Conservation (phyloP, 2,888 invertebrate genomes). For the Euplexia lucipara region DNA sequence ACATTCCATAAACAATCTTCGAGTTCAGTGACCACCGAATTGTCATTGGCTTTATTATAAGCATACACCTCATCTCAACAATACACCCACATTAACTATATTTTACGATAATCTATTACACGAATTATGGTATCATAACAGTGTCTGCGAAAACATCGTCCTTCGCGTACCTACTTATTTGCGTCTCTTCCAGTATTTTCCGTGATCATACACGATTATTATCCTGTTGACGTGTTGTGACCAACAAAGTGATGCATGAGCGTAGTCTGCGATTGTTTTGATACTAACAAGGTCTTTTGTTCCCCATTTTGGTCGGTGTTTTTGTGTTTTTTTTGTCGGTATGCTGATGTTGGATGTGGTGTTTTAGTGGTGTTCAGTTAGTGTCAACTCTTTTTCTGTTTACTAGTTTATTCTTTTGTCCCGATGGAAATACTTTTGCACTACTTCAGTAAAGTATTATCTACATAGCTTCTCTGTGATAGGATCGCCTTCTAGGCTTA, state of each 20-base stretch:
- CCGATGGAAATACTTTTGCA: too few species aligned
- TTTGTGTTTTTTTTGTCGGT: conserved; percentile 17
- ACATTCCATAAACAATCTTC: conserved; percentile 24
- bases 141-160: conserved; percentile 50
- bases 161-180: conserved; percentile 41
- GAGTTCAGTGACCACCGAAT: conserved; percentile 32
- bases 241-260: conserved; percentile 73
- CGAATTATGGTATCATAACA: conserved; percentile 56
- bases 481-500: too few species aligned
- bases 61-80: conserved; percentile 43
- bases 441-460: too few species aligned
- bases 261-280: conserved; percentile 67
- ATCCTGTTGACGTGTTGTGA: conserved; percentile 80
- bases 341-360: conserved; percentile 16
- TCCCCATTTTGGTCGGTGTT: conserved; percentile 36
- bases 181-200: conserved; percentile 59
- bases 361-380: conserved; percentile 6
- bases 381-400: conserved; percentile 10
- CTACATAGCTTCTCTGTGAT: too few species aligned
- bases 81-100: conserved; percentile 50
- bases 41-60: conserved; percentile 24
- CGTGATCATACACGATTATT: conserved; percentile 68
- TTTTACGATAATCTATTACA: conserved; percentile 55
- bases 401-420: background rate
- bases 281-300: conserved; percentile 62